These are phyloP conservation scores for Rhyacichthys aspro DNA, from an alignment of 2,797 vertebrate species.

Conservation along the genomic window DNA sequence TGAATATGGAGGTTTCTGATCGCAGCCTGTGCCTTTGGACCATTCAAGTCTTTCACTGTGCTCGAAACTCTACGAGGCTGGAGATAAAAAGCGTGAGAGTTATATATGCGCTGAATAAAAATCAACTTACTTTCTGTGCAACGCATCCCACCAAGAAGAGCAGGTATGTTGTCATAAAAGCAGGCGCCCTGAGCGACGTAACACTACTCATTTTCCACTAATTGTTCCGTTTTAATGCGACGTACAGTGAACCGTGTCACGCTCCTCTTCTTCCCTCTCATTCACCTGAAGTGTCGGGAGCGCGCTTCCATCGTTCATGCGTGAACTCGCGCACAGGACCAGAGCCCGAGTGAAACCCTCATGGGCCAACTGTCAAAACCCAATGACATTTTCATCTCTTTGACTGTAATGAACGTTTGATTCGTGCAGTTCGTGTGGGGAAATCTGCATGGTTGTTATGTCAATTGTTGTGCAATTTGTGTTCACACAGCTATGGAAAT, in stretches of 20 bases:
- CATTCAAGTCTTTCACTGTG: slow-evolving; percentile 26
- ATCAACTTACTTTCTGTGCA: slow-evolving; percentile 81
- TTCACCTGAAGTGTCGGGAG: slow-evolving; percentile 80
- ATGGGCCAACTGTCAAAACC: not conserved
- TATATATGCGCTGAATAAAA: slow-evolving; percentile 43
- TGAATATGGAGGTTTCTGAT: slow-evolving; percentile 32
- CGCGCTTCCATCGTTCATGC: slow-evolving; percentile 80
- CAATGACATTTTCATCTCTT: not conserved
- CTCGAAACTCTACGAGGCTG: slow-evolving; percentile 24
- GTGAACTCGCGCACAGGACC: slow-evolving; percentile 48
- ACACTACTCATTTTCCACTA: slow-evolving; percentile 68
- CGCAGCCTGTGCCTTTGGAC: slow-evolving; percentile 19
- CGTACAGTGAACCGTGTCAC: slow-evolving; percentile 65
- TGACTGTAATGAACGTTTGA: too few species aligned
- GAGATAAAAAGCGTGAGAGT: slow-evolving; percentile 38
- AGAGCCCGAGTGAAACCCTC: slow-evolving; percentile 22
- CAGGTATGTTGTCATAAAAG: slow-evolving; percentile 72
- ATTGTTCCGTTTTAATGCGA: slow-evolving; percentile 56
- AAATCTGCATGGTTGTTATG: too few species aligned
- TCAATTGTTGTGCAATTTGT: too few species aligned
- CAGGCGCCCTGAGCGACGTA: slow-evolving; percentile 66
- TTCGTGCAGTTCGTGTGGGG: too few species aligned
- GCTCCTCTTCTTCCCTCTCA: slow-evolving; percentile 73
- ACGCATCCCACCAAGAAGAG: slow-evolving; percentile 76
- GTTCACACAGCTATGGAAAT: too few species aligned